Conservation (phyloP, 2,888 invertebrate genomes). For the Aphrophora alni region DNA sequence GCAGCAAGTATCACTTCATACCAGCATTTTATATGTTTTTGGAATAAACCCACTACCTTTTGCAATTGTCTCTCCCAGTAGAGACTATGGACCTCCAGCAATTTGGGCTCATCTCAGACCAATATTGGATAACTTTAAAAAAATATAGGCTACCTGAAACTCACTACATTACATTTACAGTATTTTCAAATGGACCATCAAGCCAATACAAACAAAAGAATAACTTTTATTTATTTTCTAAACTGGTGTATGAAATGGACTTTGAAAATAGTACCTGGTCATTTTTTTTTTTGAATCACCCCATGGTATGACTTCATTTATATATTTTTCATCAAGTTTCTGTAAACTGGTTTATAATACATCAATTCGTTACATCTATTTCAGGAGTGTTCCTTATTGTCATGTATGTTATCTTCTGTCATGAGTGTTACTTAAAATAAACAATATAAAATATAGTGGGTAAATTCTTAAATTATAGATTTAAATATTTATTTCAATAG, state of each 20-base stretch:
- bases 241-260: background rate
- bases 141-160: no score
- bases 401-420: conserved; percentile 3
- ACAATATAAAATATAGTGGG: no score
- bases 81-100: conserved; percentile 24
- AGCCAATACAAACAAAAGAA: conserved; percentile 26
- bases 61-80: background rate
- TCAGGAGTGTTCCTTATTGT: background rate
- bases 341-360: conserved; percentile 2
- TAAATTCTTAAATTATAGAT: no score
- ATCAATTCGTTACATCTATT: conserved; percentile 6
- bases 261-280: conserved; percentile 21
- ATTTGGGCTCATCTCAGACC: conserved; percentile 32
- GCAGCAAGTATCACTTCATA: conserved; percentile 23
- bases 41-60: conserved; percentile 16
- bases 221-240: conserved; percentile 26
- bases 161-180: no score
- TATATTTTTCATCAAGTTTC: background rate
- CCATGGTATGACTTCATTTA: conserved; percentile 22
- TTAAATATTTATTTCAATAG: no score
- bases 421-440: conserved; percentile 15
- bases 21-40: conserved; percentile 10
- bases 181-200: conserved; percentile 26
- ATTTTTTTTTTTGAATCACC: conserved; percentile 31
- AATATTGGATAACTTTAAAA: background rate